Evolutionary conservation across 2,888 invertebrate genomes (phyloP).

Genomic region (Callinectes sapidus): DNA sequence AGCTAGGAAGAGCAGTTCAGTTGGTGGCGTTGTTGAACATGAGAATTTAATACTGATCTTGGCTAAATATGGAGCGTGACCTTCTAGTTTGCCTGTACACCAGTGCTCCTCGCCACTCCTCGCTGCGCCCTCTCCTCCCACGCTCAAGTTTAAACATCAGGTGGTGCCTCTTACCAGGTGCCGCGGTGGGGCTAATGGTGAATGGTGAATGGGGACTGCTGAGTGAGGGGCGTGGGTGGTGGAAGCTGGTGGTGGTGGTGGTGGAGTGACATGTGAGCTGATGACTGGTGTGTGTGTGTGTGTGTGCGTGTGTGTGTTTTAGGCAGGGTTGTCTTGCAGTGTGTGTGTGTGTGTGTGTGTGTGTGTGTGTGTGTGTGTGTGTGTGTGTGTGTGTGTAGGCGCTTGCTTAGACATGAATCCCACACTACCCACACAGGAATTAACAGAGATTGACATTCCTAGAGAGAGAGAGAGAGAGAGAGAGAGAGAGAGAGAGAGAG

Average conservation of each 20-base stretch:
- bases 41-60: conserved; percentile 16
- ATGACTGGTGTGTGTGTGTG: no score
- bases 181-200: background rate
- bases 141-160: background rate
- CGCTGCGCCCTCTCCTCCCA: background rate
- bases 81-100: background rate
- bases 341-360: no score
- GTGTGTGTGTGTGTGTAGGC: background rate
- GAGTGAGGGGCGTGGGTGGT: background rate
- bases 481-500: no score
- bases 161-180: background rate
- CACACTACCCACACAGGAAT: background rate
- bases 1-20: background rate
- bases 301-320: no score
- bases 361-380: conserved; percentile 7
- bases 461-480: no score
- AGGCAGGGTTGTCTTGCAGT: no score
- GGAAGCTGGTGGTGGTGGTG: background rate
- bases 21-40: background rate
- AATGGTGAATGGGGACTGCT: no score
- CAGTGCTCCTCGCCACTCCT: background rate
- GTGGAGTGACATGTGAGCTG: no score
- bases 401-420: background rate
- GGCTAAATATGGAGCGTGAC: background rate
- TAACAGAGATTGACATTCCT: background rate